Base-by-base conservation (phyloP, 2,113 vertebrate genomes). In the Oreochromis tanganicae region DNA sequence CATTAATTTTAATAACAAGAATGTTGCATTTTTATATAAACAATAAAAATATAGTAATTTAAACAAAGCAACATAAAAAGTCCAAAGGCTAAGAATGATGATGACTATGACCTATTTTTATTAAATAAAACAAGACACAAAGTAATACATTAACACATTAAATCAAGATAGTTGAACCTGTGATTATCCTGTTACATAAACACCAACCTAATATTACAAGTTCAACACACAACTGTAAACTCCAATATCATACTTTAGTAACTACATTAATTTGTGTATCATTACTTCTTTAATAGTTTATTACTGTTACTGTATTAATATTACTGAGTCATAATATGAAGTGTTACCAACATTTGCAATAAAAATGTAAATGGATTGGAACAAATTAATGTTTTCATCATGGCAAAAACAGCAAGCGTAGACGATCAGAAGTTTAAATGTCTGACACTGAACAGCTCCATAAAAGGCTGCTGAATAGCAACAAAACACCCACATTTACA, bases 1-100 rank as follows among this genome's bases (percentile, higher is more conserved):
- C 36, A 0, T 21, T 68, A 0, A 41, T 9, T 5, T 14, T 68
- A 41, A 0, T 41, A 41, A 8, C 10, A 38, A 21, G 36, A 41
- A 68, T 63, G 32, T 41, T 68, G 7, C 63, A 68, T 41, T 68
- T 68, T 2, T 21, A 68, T 41, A 66, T 66, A 38, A 66, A 21
- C 34, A 66, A 38, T 66, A 66, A 38, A 66, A 66, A 38, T 66
- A n/a, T n/a, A 13, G 34, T 13, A 66, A 66, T 66, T 66, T 36
- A 66, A n/a, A 66, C 34, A 66, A 12, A 66, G 61, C 61, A 38
- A 66, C 19, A 38, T n/a, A 21, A 21, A 38, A 66, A 36, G 32
- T 19, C 29, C 57, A 11, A 63, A 63, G 9, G 17, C 17, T 63
- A 7, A 63, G 32, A 17, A 63, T 36, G 32, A 36, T 63, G 32